Base-by-base conservation (phyloP, 2,113 vertebrate genomes). In the Bostrychus sinensis region DNA sequence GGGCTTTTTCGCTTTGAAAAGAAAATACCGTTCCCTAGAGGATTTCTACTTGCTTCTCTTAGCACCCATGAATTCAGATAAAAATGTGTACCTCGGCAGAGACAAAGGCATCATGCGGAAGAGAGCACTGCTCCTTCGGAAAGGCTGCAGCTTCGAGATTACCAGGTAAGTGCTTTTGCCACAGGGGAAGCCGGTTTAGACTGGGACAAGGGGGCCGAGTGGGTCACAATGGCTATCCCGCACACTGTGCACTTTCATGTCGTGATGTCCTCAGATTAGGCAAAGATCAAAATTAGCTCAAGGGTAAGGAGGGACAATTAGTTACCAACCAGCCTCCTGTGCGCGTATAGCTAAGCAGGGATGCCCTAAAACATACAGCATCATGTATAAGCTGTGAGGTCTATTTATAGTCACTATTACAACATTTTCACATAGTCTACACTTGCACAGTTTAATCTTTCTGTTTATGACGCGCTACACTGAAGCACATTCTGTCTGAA, bases 121-220 rank as follows among this genome's bases (percentile, higher is more conserved):
- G 78, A 92, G 93, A 89, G 93, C 93, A 1, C 57, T 91, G 72
- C 89, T 94, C 55, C 90, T 93, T 56, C 89, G 93, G 75, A 94
- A 94, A 77, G 93, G 93, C 56, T 94, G 93, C 90, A 94, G 93
- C 86, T 94, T 94, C 71, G 93, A 94, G 86, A 93, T 94, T 50
- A 93, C 91, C 72, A 93, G 93, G 93, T 94, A 86, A 63, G 85
- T 56, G 14, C 51, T 13, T 36, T 63, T 51, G 41, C 28, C 54
- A 32, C 9, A 28, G 14, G 5, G 23, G 51, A 28, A 45, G 37
- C 19, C 17, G 19, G 16, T 66, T 50, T 32, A 50, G 43, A 62
- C 51, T 72, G 62, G 78, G 77, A 64, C 72, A 56, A 14, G 32
- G 53, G 39, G 51, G 57, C 5, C 23, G 46, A 26, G 23, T 8